Percentiles rank a stretch among this genome's conserved stretches.
Conservation (phyloP, 2,113 vertebrate species). For the Caloenas nicobarica region DNA sequence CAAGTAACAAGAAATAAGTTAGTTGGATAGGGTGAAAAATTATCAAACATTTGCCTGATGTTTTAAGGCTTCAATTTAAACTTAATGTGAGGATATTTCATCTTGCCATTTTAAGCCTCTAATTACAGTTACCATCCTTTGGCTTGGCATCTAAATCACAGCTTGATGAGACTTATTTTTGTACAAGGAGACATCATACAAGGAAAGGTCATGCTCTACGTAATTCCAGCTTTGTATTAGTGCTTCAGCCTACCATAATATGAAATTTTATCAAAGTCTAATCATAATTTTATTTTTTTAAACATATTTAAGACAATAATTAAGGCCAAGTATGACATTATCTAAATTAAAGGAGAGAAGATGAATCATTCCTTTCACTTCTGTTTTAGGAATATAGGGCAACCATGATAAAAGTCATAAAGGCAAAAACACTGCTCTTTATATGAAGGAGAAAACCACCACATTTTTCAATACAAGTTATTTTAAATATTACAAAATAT, state of each 20-base stretch:
- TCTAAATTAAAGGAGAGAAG: slow-evolving; percentile 68
- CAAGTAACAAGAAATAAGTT: not conserved
- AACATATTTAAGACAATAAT: slow-evolving; percentile 29
- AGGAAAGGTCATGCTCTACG: slow-evolving; percentile 24
- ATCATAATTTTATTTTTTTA: not conserved
- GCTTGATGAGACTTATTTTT: slow-evolving; percentile 45
- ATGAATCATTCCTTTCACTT: slow-evolving; percentile 60
- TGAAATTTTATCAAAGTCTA: slow-evolving; percentile 1
- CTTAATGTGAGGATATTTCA: not conserved
- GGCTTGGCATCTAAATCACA: slow-evolving; percentile 27
- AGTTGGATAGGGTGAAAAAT: not conserved
- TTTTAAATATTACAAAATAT: not conserved
- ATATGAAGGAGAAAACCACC: not conserved
- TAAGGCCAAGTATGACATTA: slow-evolving; percentile 57
- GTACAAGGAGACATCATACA: not conserved
- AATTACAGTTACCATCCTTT: slow-evolving; percentile 27
- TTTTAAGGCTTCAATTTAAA: slow-evolving; percentile 1
- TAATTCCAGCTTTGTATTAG: slow-evolving; percentile 35
- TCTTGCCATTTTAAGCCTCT: slow-evolving; percentile 47
- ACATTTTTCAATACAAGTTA: not conserved
- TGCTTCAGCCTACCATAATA: not conserved
- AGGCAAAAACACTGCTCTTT: slow-evolving; percentile 48
- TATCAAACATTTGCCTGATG: not conserved
- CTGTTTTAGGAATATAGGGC: slow-evolving; percentile 58
- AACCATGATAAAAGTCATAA: slow-evolving; percentile 47